These are phyloP conservation scores for Cerastis rubricosa DNA, from an alignment of 2,888 invertebrate species.

Conservation along the genomic window DNA sequence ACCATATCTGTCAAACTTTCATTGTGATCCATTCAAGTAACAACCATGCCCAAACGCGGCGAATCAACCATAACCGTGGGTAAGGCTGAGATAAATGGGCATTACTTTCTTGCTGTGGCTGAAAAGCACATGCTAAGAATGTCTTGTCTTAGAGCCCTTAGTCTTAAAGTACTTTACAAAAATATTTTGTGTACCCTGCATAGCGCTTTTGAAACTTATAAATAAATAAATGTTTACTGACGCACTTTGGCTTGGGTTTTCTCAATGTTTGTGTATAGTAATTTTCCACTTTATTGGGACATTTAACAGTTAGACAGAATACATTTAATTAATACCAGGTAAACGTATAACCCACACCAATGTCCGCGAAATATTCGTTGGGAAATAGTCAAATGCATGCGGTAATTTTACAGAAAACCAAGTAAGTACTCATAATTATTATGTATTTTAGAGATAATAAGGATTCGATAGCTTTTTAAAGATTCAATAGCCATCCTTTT, in stretches of 20 bases:
- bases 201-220: constrained; percentile 23
- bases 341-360: not conserved
- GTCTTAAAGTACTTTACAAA: not conserved
- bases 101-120: not conserved
- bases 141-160: not conserved
- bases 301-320: not conserved
- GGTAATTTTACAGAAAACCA: not conserved
- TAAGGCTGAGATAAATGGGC: not conserved
- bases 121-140: not conserved
- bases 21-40: not conserved
- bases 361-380: not conserved
- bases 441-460: not conserved
- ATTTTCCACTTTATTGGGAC: not conserved
- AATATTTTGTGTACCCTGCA: constrained; percentile 24
- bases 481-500: not conserved
- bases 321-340: not conserved
- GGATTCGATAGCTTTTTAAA: not conserved
- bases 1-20: not conserved
- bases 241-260: not conserved
- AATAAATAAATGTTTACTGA: not conserved
- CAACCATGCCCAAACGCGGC: not conserved
- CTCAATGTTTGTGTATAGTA: not conserved
- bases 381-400: not conserved
- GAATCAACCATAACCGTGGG: not conserved
- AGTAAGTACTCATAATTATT: not conserved